A percentile compares a stretch with the other conserved stretches of the same genome.
These are phyloP conservation scores for Clavelina lepadiformis DNA, from an alignment of 23 tunicate species.

Conservation along the genomic window DNA sequence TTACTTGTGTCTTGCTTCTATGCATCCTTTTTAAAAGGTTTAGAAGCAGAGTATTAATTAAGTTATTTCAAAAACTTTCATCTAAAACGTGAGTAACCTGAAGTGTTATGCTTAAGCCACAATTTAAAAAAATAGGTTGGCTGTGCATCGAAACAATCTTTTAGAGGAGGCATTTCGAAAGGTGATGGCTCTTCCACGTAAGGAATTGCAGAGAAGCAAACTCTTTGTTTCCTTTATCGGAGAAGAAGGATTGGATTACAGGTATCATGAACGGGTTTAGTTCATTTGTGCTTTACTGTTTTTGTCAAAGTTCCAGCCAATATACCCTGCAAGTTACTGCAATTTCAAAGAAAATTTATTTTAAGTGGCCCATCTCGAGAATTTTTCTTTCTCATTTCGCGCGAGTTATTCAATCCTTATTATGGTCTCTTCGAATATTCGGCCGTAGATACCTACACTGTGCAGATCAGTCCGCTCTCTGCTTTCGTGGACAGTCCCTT, in stretches of 20 bases:
- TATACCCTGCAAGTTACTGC: too few species aligned
- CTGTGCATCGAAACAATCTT: constrained; percentile 53
- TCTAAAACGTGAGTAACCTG: too few species aligned
- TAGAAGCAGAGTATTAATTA: too few species aligned
- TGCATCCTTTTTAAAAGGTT: too few species aligned
- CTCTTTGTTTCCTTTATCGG: constrained; percentile 77
- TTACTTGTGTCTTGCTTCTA: too few species aligned
- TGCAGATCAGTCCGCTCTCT: constrained; percentile 91
- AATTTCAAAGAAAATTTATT: not conserved
- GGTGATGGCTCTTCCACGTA: constrained; percentile 57
- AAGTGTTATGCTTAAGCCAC: too few species aligned
- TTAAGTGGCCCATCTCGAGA: constrained; percentile 96
- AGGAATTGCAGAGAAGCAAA: constrained; percentile 80
- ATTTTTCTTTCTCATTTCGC: constrained; percentile 86
- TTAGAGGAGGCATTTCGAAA: constrained; percentile 83
- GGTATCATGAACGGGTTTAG: constrained; percentile 22
- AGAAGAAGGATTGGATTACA: constrained; percentile 96
- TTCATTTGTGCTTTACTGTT: not conserved
- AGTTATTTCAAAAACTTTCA: too few species aligned
- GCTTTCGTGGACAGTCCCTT: constrained; percentile 55
- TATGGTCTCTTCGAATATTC: constrained; percentile 97
- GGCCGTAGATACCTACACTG: constrained; percentile 97
- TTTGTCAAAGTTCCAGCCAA: not conserved
- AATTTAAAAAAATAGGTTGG: constrained; percentile 30
- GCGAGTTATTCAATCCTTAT: constrained; percentile 95